phyloP scores from a whole-genome alignment of 2,888 invertebrate genomes.

The Embidobia sp. region DNA sequence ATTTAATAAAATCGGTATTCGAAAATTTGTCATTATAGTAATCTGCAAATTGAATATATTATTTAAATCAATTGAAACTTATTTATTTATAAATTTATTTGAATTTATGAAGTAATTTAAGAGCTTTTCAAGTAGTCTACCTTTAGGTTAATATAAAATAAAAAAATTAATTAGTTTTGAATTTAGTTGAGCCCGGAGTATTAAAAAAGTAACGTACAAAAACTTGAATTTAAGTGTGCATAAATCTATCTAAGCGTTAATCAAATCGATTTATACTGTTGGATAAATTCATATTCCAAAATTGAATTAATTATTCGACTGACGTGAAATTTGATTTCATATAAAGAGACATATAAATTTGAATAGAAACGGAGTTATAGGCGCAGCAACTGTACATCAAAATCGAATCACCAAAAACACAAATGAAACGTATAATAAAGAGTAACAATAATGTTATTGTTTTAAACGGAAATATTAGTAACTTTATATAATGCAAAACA shows the following conservation, averaged over 20 bases:
- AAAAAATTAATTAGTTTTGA: too few relatives aligned
- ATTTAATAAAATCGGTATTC: too few relatives aligned
- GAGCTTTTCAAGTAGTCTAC: too few relatives aligned
- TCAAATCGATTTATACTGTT: not conserved
- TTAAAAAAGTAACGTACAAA: too few relatives aligned
- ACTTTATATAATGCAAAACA: slow-evolving; percentile 39
- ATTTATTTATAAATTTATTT: too few relatives aligned
- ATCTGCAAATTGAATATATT: too few relatives aligned
- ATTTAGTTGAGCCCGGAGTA: too few relatives aligned
- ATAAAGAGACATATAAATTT: not conserved
- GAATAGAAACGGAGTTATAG: not conserved
- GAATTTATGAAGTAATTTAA: too few relatives aligned
- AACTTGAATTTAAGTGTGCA: too few relatives aligned
- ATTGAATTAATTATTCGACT: slow-evolving; percentile 8
- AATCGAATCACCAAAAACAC: slow-evolving; percentile 26
- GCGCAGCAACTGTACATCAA: slow-evolving; percentile 32
- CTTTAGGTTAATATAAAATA: too few relatives aligned
- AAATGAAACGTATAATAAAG: slow-evolving; percentile 39
- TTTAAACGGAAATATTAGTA: slow-evolving; percentile 52
- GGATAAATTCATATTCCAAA: not conserved
- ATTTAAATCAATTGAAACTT: too few relatives aligned
- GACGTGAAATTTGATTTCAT: slow-evolving; percentile 5
- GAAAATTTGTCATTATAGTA: too few relatives aligned
- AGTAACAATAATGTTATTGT: slow-evolving; percentile 39
- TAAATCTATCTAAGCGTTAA: slow-evolving; percentile 1